Evolutionary conservation across 2,113 vertebrate species (phyloP).

Genomic region (Mungos mungo): DNA sequence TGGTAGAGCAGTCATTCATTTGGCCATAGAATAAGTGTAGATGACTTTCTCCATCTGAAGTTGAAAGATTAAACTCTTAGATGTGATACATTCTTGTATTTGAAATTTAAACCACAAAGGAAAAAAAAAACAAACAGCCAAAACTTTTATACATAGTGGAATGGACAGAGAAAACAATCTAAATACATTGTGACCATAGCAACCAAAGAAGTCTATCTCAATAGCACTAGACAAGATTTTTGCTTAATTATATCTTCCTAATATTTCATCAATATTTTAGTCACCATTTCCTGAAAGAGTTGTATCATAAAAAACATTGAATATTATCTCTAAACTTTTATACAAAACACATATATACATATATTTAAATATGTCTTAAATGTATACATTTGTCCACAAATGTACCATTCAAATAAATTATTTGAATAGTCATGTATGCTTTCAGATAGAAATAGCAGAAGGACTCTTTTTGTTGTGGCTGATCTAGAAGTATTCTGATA

Average conservation of each 20-base stretch:
- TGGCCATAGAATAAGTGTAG: not conserved
- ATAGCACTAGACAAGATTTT: not conserved
- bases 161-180: not conserved
- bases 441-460: not conserved
- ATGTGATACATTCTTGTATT: not conserved
- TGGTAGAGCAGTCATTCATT: not conserved
- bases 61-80: not conserved
- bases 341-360: not conserved
- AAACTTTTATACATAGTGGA: not conserved
- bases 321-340: not conserved
- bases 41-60: not conserved
- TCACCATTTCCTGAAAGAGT: not conserved
- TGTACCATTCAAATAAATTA: not conserved
- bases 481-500: not conserved
- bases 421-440: not conserved
- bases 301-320: not conserved
- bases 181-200: not conserved
- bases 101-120: not conserved
- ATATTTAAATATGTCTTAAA: not conserved
- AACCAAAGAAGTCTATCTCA: not conserved
- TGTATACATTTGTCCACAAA: not conserved
- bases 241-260: not conserved
- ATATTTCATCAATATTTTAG: not conserved
- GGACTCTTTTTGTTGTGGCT: not conserved
- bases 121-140: too few relatives aligned